Evolutionary conservation across 2,888 invertebrate species (phyloP).

Genomic region (Pilophorus perplexus): DNA sequence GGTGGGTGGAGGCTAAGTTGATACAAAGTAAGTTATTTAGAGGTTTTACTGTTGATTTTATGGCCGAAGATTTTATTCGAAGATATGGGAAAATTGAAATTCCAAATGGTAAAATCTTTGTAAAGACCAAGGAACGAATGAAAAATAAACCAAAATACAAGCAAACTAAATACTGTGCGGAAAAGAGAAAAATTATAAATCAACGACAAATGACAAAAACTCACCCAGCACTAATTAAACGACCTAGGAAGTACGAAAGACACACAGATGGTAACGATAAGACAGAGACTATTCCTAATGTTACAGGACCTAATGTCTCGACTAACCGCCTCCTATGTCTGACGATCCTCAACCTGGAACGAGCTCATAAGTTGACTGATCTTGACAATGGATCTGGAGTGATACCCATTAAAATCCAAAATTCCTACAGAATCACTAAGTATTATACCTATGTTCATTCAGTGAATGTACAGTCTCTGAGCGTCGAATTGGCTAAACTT

Average conservation of each 20-base stretch:
- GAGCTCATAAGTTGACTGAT: slow-evolving; percentile 13
- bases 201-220: neutral
- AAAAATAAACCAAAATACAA: slow-evolving; percentile 1
- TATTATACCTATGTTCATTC: slow-evolving; percentile 24
- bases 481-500: slow-evolving; percentile 1
- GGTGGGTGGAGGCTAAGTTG: too few relatives aligned
- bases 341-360: neutral
- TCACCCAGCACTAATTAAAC: slow-evolving; percentile 2
- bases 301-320: too few relatives aligned
- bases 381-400: slow-evolving; percentile 1
- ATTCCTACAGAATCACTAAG: neutral
- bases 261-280: too few relatives aligned
- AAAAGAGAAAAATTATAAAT: neutral
- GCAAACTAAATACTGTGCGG: neutral
- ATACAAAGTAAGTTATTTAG: too few relatives aligned
- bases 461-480: neutral
- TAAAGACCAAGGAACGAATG: neutral
- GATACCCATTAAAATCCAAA: slow-evolving; percentile 23
- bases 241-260: slow-evolving; percentile 6
- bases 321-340: too few relatives aligned
- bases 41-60: too few relatives aligned
- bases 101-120: neutral
- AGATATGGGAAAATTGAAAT: slow-evolving; percentile 5
- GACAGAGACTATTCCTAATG: too few relatives aligned
- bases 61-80: too few relatives aligned